phyloP scores from a whole-genome alignment of 64 coral and sea anemone genomes.

The Montipora efflorescens region DNA sequence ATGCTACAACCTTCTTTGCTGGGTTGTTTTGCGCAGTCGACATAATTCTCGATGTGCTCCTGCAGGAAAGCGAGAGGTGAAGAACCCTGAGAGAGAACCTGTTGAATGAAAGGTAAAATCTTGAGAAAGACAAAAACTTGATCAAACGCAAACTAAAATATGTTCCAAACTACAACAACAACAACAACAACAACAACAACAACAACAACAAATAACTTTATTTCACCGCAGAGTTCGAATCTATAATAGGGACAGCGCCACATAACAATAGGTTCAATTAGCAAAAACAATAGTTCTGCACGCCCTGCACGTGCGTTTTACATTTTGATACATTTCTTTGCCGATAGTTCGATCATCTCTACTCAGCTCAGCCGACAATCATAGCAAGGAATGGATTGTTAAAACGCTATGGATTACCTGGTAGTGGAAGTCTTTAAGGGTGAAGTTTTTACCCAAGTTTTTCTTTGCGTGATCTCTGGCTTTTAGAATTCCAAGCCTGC shows the following conservation, averaged over 20 bases:
- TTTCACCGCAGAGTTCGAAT: too few species aligned
- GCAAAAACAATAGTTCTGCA: too few species aligned
- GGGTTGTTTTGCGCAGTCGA: constrained; percentile 6
- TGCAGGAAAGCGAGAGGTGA: constrained; percentile 42
- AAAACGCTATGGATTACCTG: constrained; percentile 3
- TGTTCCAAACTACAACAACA: too few species aligned
- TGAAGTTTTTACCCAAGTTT: constrained; percentile 72
- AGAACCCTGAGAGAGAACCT: constrained; percentile 31
- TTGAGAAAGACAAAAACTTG: not conserved
- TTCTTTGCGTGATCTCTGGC: constrained; percentile 57
- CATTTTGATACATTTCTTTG: too few species aligned
- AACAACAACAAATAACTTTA: not conserved
- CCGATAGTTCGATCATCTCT: too few species aligned
- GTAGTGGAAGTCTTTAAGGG: constrained; percentile 87
- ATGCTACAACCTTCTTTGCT: constrained; percentile 8
- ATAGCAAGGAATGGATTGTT: not conserved
- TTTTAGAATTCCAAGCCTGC: constrained; percentile 68
- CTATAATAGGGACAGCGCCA: too few species aligned
- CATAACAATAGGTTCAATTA: too few species aligned
- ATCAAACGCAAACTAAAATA: too few species aligned
- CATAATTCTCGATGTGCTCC: constrained; percentile 40
- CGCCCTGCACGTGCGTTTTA: too few species aligned
- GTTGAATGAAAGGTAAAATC: not conserved
- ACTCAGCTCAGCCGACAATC: too few species aligned
- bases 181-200: not conserved